Base-by-base conservation (phyloP, 2,888 invertebrate species). In the Eristalis arbustorum region DNA sequence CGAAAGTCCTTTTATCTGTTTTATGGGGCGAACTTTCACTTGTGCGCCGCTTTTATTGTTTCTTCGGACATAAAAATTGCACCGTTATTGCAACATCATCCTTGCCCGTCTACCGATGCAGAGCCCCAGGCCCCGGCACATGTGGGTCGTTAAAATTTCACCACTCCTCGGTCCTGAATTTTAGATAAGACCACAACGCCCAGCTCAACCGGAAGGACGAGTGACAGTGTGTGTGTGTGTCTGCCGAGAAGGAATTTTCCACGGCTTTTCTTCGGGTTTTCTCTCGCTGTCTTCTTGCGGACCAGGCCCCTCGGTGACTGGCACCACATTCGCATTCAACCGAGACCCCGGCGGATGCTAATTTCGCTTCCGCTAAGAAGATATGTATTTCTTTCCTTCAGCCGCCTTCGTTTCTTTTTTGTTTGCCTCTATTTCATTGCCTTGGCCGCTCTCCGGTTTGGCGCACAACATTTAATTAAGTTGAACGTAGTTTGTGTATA, bases 81-180 rank as follows among this genome's bases (percentile, higher is more conserved):
- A 84, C 72, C 76, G 76, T 84, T 85, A 85, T 85, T 81, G 85
- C 81, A 84, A 59, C 84, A 76, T 84, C 76, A 77, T 81, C 81
- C 69, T 69, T 73, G 80, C 34, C 71, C 28, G 8, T 72, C 22
- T 62, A 13, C 11, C 11, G 6, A 62, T 61, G 18, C 49, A 18
- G 8, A 18, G 18, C 0, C 31, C 8, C 4, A 25, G 3, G 8
- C 5, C 10, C 37, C 37, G 2, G 37, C 37, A 37, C 68, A 57
- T 61, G 57, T 40, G 75, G 64, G 62, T 79, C 79, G 79, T 79
- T 79, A 75, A 84, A 79, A 71, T 18, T 18, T 56, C 37, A 11
- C 34, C 62, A 68, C 18, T 62, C 42, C 59, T 68, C 63, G 61
- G 62, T 31, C 62, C 25, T 77, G 18, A 13, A 49, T 66, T 40